Evolutionary conservation across 2,888 invertebrate genomes (phyloP).

Genomic region (Crocallis elinguaria): DNA sequence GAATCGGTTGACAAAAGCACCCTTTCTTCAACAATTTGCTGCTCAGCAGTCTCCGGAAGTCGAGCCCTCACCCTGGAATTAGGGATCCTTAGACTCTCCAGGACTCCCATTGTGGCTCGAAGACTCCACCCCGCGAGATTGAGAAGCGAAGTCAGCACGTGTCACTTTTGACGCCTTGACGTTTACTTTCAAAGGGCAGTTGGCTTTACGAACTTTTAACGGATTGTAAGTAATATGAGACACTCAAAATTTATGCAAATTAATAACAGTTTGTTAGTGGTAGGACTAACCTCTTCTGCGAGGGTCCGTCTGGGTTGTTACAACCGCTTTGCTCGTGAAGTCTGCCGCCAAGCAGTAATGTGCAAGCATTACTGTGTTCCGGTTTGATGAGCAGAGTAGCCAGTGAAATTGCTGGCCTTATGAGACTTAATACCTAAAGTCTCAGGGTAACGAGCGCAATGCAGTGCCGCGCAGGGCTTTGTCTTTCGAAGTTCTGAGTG

Average conservation of each 20-base stretch:
- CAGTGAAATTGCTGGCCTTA: too few species aligned
- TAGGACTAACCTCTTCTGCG: too few species aligned
- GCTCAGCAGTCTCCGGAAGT: constrained; percentile 81
- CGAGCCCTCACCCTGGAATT: constrained; percentile 72
- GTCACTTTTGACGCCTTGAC: constrained; percentile 59
- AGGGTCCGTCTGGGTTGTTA: too few species aligned
- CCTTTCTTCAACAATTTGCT: constrained; percentile 82
- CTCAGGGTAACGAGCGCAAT: too few species aligned
- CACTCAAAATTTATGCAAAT: neutral
- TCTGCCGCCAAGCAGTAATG: too few species aligned
- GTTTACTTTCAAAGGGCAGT: constrained; percentile 33
- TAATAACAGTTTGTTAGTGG: too few species aligned
- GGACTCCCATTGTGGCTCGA: constrained; percentile 66
- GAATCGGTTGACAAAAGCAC: constrained; percentile 83
- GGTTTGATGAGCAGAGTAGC: too few species aligned
- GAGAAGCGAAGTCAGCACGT: constrained; percentile 70
- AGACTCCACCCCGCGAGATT: constrained; percentile 77
- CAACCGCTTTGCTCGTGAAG: too few species aligned
- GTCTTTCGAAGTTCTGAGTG: too few species aligned
- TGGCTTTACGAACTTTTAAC: constrained; percentile 22
- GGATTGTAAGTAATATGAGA: constrained; percentile 14
- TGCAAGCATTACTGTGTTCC: too few species aligned
- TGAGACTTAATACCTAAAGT: too few species aligned
- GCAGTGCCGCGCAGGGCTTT: too few species aligned
- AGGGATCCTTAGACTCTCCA: constrained; percentile 72